A percentile compares a stretch with the other conserved stretches of the same genome.
These are phyloP conservation scores for Drosophila grimshawi DNA, from an alignment of 1,140 invertebrate species.

Conservation along the genomic window DNA sequence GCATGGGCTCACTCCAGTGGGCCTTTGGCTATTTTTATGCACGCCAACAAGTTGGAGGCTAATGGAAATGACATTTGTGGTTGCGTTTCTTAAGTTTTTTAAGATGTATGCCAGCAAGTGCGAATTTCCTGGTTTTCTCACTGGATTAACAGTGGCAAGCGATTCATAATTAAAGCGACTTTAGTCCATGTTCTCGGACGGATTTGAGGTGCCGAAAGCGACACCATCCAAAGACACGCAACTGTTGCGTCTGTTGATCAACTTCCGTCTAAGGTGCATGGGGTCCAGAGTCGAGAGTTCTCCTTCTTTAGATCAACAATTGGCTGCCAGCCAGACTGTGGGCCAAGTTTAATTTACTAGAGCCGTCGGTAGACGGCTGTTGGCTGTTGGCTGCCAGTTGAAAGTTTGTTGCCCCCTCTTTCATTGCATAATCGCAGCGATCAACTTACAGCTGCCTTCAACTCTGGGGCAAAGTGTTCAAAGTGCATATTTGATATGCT, in stretches of 20 bases:
- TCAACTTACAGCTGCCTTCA: slow-evolving; percentile 52
- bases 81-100: slow-evolving; percentile 22
- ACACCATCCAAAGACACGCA: slow-evolving; percentile 61
- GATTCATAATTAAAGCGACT: slow-evolving; percentile 75
- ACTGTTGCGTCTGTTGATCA: slow-evolving; percentile 37
- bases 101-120: slow-evolving; percentile 54
- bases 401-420: slow-evolving; percentile 54
- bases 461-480: slow-evolving; percentile 11
- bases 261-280: slow-evolving; percentile 29
- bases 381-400: slow-evolving; percentile 1
- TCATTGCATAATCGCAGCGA: slow-evolving; percentile 66
- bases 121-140: slow-evolving; percentile 57
- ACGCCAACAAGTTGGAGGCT: slow-evolving; percentile 44
- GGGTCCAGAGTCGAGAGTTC: neutral
- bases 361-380: slow-evolving; percentile 7
- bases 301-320: slow-evolving; percentile 28
- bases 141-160: slow-evolving; percentile 34
- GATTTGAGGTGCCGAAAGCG: slow-evolving; percentile 64
- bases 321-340: slow-evolving; percentile 46
- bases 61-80: slow-evolving; percentile 79
- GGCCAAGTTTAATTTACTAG: slow-evolving; percentile 55
- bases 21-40: slow-evolving; percentile 33
- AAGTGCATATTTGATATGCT: slow-evolving; percentile 67
- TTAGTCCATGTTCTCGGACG: slow-evolving; percentile 3
- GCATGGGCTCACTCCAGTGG: slow-evolving; percentile 17